Evolutionary conservation across 2,113 vertebrate species (phyloP).

Genomic region (Ptyas mucosa): DNA sequence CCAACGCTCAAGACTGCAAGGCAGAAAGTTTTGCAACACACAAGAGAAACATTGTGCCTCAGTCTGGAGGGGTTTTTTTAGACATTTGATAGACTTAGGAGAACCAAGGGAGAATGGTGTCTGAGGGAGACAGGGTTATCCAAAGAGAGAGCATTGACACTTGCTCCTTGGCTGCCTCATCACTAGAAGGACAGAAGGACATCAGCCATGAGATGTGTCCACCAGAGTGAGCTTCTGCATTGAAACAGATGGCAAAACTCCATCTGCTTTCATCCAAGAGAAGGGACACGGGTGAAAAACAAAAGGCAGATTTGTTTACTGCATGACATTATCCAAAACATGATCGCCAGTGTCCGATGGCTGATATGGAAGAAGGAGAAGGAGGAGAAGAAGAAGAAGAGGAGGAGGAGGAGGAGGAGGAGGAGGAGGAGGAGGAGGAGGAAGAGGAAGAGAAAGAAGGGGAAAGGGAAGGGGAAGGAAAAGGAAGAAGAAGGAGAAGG

Average conservation of each 20-base stretch:
- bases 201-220: not conserved
- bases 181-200: not conserved
- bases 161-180: not conserved
- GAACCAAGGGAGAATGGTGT: not conserved
- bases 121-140: not conserved
- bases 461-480: too few species aligned
- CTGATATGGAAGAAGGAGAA: too few species aligned
- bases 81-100: not conserved
- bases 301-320: not conserved
- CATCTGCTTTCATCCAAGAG: not conserved
- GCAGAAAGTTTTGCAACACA: not conserved
- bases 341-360: too few species aligned
- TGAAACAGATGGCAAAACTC: not conserved
- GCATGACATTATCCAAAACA: not conserved
- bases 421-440: too few species aligned
- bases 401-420: too few species aligned
- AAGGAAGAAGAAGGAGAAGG: too few species aligned
- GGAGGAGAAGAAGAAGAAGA: too few species aligned
- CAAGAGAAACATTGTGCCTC: not conserved
- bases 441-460: too few species aligned
- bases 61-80: not conserved
- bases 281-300: not conserved
- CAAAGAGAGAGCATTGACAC: not conserved
- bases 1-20: slow-evolving; percentile 16
- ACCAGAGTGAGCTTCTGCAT: not conserved